A percentile compares a stretch with the other conserved stretches of the same genome.
Conservation (phyloP, 2,113 vertebrate genomes). For the Glaucomys volans region DNA sequence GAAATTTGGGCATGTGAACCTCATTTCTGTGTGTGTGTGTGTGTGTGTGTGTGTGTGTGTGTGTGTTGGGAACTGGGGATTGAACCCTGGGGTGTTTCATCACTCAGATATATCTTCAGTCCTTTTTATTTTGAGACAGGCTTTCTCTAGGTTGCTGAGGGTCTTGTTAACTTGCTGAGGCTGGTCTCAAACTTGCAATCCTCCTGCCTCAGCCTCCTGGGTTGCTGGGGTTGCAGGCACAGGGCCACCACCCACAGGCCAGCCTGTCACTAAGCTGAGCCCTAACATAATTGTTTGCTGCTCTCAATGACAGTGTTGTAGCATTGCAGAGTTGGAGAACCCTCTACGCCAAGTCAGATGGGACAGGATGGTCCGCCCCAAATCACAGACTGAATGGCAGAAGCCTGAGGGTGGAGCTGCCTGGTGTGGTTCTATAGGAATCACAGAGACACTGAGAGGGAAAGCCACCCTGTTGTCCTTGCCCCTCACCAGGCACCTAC, state of each 20-base stretch:
- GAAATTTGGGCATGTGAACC: not conserved
- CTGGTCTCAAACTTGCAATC: not conserved
- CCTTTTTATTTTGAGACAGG: not conserved
- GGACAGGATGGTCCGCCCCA: not conserved
- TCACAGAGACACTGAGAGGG: not conserved
- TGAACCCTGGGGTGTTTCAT: not conserved
- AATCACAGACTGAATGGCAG: not conserved
- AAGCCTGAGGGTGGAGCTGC: not conserved
- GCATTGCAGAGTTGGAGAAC: not conserved
- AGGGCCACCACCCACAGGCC: not conserved
- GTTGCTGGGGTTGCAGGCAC: not conserved
- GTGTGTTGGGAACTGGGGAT: not conserved
- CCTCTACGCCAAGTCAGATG: too few relatives aligned
- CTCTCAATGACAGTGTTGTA: fast-evolving
- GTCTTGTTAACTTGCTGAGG: not conserved
- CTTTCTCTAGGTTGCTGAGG: not conserved
- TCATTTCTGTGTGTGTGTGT: not conserved
- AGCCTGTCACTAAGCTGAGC: not conserved
- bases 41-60: not conserved
- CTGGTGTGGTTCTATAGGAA: not conserved
- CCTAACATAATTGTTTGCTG: not conserved
- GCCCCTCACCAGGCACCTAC: not conserved
- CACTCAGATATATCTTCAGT: not conserved
- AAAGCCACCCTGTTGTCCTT: fast-evolving
- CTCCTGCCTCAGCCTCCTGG: not conserved